Evolutionary conservation across 2,888 invertebrate species (phyloP), one percentile per base, ranked within the genome.

Genomic region (Odontocerum albicorne): DNA sequence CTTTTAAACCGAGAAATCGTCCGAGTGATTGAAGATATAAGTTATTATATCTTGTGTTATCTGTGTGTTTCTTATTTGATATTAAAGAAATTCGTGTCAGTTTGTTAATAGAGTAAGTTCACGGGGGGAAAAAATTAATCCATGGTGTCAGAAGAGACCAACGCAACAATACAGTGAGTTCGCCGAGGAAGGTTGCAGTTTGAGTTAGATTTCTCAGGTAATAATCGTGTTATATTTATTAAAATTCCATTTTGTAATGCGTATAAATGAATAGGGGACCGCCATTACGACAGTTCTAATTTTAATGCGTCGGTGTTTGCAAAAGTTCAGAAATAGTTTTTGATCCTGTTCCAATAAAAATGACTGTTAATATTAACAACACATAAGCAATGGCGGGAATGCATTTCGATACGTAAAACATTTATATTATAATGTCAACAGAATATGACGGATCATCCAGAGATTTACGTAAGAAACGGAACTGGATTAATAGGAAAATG

Each of bases 301-400:
- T 35, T 51, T 43, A 51, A 51, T 27, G n/a, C n/a, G n/a, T n/a
- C 20, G 6, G 21, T 36, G 27, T 35, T 50, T 43, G 50, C 50
- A 27, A 43, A 49, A 44, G 35, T 27, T 36, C 38, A 6, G 31
- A 52, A 45, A 52, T 52, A 45, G 13, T 21, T 51, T 40, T 52
- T 46, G 52, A 52, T 52, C 27, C 19, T 17, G 12, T 21, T 52
- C 45, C 52, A 46, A 52, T 52, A 39, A 52, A 52, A 52, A 52
- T 45, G 32, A 52, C 45, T 12, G 32, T 42, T 49, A 40, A 49
- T 40, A 33, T 32, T 49, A 42, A 44, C 40, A 40, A 49, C 38
- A n/a, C n/a, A 12, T 22, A 15, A 1, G 20, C 42, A 13, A 20
- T 20, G 49, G 31, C 49, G 40, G n/a, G 42, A 42, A 49, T 49